Evolutionary conservation across 2,888 invertebrate species (phyloP), one percentile per base, ranked within the genome.

Genomic region (Eristalinus sepulchralis): DNA sequence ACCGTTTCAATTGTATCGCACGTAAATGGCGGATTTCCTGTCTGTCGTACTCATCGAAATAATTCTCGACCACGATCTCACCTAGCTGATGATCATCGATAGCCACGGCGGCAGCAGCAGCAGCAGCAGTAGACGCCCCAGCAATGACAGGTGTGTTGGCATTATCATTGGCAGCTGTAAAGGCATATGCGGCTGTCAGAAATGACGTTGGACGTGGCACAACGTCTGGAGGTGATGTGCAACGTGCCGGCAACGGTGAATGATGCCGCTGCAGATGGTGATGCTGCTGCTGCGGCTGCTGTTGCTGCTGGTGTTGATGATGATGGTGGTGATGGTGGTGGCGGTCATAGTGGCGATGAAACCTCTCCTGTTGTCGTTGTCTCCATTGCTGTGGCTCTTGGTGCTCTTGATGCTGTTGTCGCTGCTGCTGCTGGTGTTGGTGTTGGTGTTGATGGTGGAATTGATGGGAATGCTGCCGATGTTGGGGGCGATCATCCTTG

Each of bases 11-110:
- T 88, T 88, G 85, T 88, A 88, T 88, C 88, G 89, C 89, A 88
- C 89, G 89, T 86, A 86, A 88, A 82, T 88, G 89, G 89, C 89
- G 91, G 90, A 91, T 91, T 91, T 91, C 91, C 91, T 92, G 92
- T 90, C 92, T 91, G 88, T 91, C 91, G 88, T 92, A 91, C 90
- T 91, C 91, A 89, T 92, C 91, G 88, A 92, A 91, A 90, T 92
- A 91, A 88, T 91, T 91, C 88, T 91, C 91, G 86, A 91, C 91
- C 89, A 92, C 89, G 89, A 91, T 91, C 88, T 91, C 90, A 88
- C 88, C 90, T 57, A 88, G 79, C 8, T 47, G 47, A 71, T 62
- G 85, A 85, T 76, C 67, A 71, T 71, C 71, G 76, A 67, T 57
- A 17, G 68, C 77, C 22, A 39, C 55, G 47, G 57, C 27, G 5